Evolutionary conservation across 2,797 vertebrate species (phyloP), one percentile per base, ranked within the genome.

Genomic region (Urosaurus nigricauda): DNA sequence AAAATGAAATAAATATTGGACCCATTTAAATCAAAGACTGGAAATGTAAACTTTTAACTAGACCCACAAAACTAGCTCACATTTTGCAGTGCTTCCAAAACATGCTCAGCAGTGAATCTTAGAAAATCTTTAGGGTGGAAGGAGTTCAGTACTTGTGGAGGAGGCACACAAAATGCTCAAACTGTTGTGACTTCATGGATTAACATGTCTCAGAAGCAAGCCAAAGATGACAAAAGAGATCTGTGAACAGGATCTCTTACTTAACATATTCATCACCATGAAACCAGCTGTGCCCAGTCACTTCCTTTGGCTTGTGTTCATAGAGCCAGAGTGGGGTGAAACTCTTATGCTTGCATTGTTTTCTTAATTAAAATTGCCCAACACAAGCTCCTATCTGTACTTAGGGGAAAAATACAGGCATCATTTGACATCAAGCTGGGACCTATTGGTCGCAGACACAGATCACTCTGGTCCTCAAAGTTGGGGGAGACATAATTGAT

Each of bases 1-100:
- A 95, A 92, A 90, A 68, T 43, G 21, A 8, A 40, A 83, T 9
- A 83, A 77, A n/a, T 35, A 13, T 29, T 35, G 75, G 24, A 12
- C 32, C 5, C 29, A 21, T 32, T 37, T 60, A 21, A 53, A 74
- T 3, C 13, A 70, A 17, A 75, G 26, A 43, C 78, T 32, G n/a
- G 9, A 40, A 80, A 24, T 4, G 40, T 32, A 24, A 40, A 9
- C 19, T 58, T 65, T 19, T 71, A 35, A 9, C 16, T 68, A 78
- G 60, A 5, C 58, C 47, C 26, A 47, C 5, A 70, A 51, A 40
- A 11, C 37, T 78, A 80, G 19, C 9, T 79, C n/a, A 40, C 80
- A 51, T 40, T 68, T 56, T 79, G 32, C 12, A 84, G n/a, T 37
- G 24, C 51, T 9, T 73, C 13, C 56, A 35, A 56, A 37, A 84